Base-by-base conservation (phyloP, 2,113 vertebrate genomes). In the Trichomycterus rosablanca region DNA sequence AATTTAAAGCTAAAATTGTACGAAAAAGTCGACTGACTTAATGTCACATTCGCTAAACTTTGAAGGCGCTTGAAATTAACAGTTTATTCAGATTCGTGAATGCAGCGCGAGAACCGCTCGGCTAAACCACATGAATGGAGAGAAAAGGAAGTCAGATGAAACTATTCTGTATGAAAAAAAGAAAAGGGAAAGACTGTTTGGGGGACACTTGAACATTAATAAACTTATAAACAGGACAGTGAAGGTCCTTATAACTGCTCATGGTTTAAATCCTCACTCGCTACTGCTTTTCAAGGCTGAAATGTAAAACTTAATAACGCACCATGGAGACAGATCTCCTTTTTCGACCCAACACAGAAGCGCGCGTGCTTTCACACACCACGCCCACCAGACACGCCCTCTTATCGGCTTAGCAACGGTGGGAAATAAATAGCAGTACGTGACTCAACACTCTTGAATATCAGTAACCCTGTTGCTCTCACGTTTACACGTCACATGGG, bases 71-170 rank as follows among this genome's bases (percentile, higher is more conserved):
- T 68, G 67, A 79, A 79, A 78, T 63, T 30, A 72, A 51, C 46
- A 20, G 53, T 11, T 12, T 61, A 48, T 45, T 69, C 16, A 42
- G 14, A 51, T 60, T 63, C 10, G 55, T 58, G 23, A 45, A 48
- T 23, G 11, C 30, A 43, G 52, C 10, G 2, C 19, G 18, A 14
- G n/a, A 40, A 4, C 35, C 15, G 35, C 67, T 37, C 52, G 28
- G 63, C 63, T 76, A 63, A 66, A 74, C 78, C 79, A 79, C 81
- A 84, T 84, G 81, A 86, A 85, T 83, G 84, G 55, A 75, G 62
- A 32, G 4, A 1, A 43, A 37, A 63, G 67, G 80, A 83, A 81
- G 71, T 75, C 75, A 80, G 73, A 52, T 39, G 10, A 72, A 3
- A 42, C 34, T 57, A 68, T 49, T 77, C 59, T 74, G 55, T 57